Base-by-base conservation (phyloP, 2,888 invertebrate species). In the Leptothorax acervorum region DNA sequence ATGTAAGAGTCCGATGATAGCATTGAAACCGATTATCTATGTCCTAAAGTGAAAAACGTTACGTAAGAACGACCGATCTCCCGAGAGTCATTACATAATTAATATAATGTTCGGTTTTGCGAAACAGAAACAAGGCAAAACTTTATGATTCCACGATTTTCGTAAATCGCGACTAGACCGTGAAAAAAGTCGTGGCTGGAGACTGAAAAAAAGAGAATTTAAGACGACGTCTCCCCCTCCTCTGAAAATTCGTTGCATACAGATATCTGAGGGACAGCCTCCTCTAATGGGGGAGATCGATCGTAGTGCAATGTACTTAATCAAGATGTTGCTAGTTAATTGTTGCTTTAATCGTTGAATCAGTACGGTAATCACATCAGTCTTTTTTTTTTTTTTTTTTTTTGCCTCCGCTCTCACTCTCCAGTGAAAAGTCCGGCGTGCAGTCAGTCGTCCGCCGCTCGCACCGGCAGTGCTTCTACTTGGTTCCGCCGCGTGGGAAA, bases 81-180 rank as follows among this genome's bases (percentile, higher is more conserved):
- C 23, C 39, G 8, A 15, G 23, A 66, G n/a, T 8, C 55, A 57
- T 68, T 73, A 57, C 57, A 65, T 23, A 84, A 79, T 62, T 63
- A 48, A 73, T 45, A 11, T 73, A 68, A 63, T 55, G 48, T 55
- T 75, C 12, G 23, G 18, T 68, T 82, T 75, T 76, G 23, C 75
- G 51, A 82, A 75, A 82, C 8, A 48, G 48, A 68, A 68, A 68
- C 2, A 4, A 48, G 18, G 23, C n/a, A 35, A 60, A 23, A 74
- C 71, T 82, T 84, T 53, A 35, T 35, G 42, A 74, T 70, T 82
- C 63, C 6, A 12, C 12, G 42, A 55, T 85, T 85, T 85, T 83
- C 66, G 6, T 45, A 70, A 73, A 35, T 39, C 9, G 2, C 18
- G 18, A 65, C 3, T 42, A 9, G 5, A 35, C 6, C 15, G 28